These are phyloP conservation scores for Crocodylus rhombifer DNA, from an alignment of 2,797 vertebrate genomes.

Conservation along the genomic window DNA sequence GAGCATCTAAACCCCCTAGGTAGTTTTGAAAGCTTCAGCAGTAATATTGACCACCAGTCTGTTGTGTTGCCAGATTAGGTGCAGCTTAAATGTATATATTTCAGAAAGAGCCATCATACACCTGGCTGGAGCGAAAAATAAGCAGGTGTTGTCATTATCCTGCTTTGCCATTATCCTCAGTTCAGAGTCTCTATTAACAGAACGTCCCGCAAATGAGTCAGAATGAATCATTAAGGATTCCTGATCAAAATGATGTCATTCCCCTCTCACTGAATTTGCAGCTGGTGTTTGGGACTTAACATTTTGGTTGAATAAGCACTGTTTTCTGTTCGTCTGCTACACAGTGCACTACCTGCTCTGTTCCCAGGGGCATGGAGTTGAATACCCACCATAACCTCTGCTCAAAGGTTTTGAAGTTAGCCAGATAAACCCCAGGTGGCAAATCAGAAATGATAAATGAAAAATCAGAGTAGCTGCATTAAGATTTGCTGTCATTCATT, in stretches of 20 bases:
- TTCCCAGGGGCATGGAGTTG: not conserved
- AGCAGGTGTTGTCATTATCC: constrained; percentile 56
- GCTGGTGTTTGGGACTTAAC: constrained; percentile 43
- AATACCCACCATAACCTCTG: constrained; percentile 40
- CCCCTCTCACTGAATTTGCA: constrained; percentile 55
- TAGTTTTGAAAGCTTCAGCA: constrained; percentile 30
- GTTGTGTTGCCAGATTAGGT: not conserved
- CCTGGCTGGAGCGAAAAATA: not conserved
- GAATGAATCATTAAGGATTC: constrained; percentile 74
- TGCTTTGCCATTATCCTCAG: not conserved
- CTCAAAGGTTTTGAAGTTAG: constrained; percentile 26
- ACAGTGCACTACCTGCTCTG: not conserved
- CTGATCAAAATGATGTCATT: constrained; percentile 30
- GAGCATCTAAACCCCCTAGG: not conserved
- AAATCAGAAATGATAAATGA: constrained; percentile 9
- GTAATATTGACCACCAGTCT: not conserved
- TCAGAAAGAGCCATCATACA: constrained; percentile 43
- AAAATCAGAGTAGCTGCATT: not conserved
- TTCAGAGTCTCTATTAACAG: constrained; percentile 66
- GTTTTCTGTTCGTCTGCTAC: constrained; percentile 30
- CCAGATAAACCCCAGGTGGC: not conserved
- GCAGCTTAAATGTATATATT: not conserved
- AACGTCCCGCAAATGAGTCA: constrained; percentile 65
- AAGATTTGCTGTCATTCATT: not conserved
- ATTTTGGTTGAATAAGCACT: constrained; percentile 31